phyloP scores from a whole-genome alignment of 1,140 invertebrate species.

The Drosophila ananassae region DNA sequence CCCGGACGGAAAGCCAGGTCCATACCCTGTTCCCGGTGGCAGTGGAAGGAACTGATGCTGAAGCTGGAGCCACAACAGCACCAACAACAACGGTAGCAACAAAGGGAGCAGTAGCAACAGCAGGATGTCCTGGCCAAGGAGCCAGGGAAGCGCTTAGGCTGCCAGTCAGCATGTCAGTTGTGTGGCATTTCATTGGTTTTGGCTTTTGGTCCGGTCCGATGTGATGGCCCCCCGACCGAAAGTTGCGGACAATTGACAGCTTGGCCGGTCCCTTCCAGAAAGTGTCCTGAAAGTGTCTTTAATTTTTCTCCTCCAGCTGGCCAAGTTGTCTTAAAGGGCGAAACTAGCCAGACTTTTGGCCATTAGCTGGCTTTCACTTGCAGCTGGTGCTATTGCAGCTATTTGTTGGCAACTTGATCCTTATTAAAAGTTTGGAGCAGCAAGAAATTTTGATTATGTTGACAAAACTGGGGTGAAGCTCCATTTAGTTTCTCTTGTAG shows the following conservation, averaged over 20 bases:
- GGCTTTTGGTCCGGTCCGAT: slow-evolving; percentile 20
- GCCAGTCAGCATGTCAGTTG: slow-evolving; percentile 67
- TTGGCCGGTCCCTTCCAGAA: slow-evolving; percentile 9
- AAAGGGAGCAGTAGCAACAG: background rate
- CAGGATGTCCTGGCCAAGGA: slow-evolving; percentile 15
- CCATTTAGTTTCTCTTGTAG: slow-evolving; percentile 12
- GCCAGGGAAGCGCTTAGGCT: slow-evolving; percentile 44
- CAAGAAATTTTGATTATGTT: slow-evolving; percentile 63
- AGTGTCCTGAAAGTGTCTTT: slow-evolving; percentile 28
- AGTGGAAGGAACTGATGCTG: background rate
- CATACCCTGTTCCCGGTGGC: background rate
- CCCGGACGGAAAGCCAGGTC: slow-evolving; percentile 1
- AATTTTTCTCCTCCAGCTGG: slow-evolving; percentile 15
- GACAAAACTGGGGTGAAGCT: slow-evolving; percentile 35
- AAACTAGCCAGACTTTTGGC: slow-evolving; percentile 2
- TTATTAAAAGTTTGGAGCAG: slow-evolving; percentile 58
- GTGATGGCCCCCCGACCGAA: slow-evolving; percentile 23
- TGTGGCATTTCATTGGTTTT: slow-evolving; percentile 53
- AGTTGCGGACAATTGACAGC: slow-evolving; percentile 49
- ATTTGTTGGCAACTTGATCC: slow-evolving; percentile 29
- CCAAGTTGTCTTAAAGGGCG: slow-evolving; percentile 18
- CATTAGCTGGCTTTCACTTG: slow-evolving; percentile 36
- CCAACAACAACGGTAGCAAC: background rate
- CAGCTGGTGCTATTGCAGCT: slow-evolving; percentile 36
- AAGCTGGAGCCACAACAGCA: background rate